Base-by-base conservation (phyloP, 2,797 vertebrate genomes). In the Parauchenoglanis punctatus region DNA sequence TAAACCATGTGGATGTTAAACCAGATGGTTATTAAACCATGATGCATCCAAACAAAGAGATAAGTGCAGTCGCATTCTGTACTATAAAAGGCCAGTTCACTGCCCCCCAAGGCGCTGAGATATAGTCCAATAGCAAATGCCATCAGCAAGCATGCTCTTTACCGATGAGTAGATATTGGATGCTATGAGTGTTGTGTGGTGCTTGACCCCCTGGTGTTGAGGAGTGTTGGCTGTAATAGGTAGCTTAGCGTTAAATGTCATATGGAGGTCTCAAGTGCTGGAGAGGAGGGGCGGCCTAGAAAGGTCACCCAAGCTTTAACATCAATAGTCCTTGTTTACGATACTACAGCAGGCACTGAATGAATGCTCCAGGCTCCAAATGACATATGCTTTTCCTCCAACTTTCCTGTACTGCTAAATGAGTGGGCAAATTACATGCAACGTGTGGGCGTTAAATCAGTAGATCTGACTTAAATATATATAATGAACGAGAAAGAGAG, bases 211-310 rank as follows among this genome's bases (percentile, higher is more conserved):
- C 90, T 93, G 94, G 93, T 95, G 94, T 91, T 94, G 93, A 95
- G 93, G 93, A 94, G 94, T 94, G 93, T 91, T 87, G 89, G 91
- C 91, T 94, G 93, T 94, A 94, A 95, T 94, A 94, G 92, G 93
- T 93, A 91, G 93, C 93, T 95, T 93, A 95, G 93, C 90, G 86
- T 91, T 94, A 95, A 96, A 95, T 96, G 95, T 95, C 95, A 95
- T 89, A 90, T 90, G 91, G 91, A 89, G 92, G 94, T 95, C 93
- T 91, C 89, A 92, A 90, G 92, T 91, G 90, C 87, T 88, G 89
- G 85, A 92, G 90, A 90, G 89, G 91, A 81, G 87, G 91, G 90
- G 87, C 72, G 82, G 88, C 28, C 56, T 83, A 73, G 76, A 91
- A 93, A 93, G 94, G 92, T 86, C 87, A 93, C 85, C 85, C 87